phyloP scores from a whole-genome alignment of 2,888 invertebrate species.

The Coenonympha arcania region DNA sequence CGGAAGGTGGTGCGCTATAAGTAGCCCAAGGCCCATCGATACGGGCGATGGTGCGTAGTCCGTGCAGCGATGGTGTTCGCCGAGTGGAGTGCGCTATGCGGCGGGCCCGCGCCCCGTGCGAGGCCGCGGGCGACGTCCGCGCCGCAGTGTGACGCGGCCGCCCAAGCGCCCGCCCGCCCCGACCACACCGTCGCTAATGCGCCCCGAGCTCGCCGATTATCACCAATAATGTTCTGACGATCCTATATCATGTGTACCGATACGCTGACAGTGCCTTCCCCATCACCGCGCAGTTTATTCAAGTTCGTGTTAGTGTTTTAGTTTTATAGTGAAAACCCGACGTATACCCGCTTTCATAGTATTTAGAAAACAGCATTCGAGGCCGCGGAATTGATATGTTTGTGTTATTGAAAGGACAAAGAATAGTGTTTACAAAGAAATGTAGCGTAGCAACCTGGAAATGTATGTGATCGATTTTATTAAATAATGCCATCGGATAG shows the following conservation, averaged over 20 bases:
- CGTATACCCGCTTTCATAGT: not conserved
- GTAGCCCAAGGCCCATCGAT: constrained; percentile 66
- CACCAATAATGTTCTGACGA: constrained; percentile 27
- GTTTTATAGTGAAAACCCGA: constrained; percentile 8
- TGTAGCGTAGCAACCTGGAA: constrained; percentile 59
- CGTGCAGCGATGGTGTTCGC: constrained; percentile 36
- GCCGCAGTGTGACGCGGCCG: constrained; percentile 68
- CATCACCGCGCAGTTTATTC: constrained; percentile 29
- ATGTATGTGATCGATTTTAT: constrained; percentile 31
- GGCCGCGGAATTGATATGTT: constrained; percentile 15
- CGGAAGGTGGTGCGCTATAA: constrained; percentile 37
- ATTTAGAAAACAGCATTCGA: constrained; percentile 13
- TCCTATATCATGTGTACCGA: constrained; percentile 31
- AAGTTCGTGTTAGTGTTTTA: constrained; percentile 33
- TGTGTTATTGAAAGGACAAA: constrained; percentile 35
- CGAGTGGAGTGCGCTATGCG: constrained; percentile 36
- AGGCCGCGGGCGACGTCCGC: constrained; percentile 28
- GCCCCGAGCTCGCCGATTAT: constrained; percentile 25
- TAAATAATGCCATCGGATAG: constrained; percentile 13
- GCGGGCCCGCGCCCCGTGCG: constrained; percentile 37
- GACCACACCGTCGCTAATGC: constrained; percentile 26
- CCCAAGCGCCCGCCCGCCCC: constrained; percentile 53
- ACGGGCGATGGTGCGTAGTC: constrained; percentile 63
- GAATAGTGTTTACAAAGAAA: constrained; percentile 62
- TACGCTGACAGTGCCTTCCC: constrained; percentile 51